Percentiles rank a stretch among this genome's conserved stretches.
These are phyloP conservation scores for Drosophila pallidifrons DNA, from an alignment of 1,140 invertebrate species.

Conservation along the genomic window DNA sequence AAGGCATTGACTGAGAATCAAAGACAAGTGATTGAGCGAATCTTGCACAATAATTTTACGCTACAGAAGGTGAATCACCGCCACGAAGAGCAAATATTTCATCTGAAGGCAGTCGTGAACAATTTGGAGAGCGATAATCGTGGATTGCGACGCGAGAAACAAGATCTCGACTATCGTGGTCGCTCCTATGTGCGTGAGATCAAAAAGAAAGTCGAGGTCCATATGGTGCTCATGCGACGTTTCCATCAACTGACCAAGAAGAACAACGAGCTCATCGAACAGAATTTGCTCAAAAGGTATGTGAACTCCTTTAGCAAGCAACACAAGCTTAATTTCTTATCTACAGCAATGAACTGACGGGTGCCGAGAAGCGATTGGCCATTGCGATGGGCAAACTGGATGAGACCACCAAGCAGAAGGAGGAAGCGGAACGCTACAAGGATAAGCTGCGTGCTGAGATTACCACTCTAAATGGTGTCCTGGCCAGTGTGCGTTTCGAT, in stretches of 20 bases:
- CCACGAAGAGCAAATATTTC: conserved; percentile 17
- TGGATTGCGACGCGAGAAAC: not conserved
- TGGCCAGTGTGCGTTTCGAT: conserved; percentile 36
- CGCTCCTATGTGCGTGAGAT: not conserved
- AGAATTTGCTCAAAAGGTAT: conserved; percentile 14
- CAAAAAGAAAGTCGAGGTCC: conserved; percentile 45
- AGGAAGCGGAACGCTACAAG: conserved; percentile 6
- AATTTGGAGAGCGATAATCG: not conserved
- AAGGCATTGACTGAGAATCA: not conserved
- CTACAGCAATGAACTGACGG: conserved; percentile 38
- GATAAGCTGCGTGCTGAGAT: conserved; percentile 44
- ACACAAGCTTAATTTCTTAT: too few species aligned
- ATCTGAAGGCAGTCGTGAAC: not conserved
- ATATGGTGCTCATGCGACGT: conserved; percentile 35
- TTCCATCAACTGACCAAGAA: conserved; percentile 52
- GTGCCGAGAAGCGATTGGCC: conserved; percentile 29
- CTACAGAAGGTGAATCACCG: not conserved
- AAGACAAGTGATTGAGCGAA: conserved; percentile 12
- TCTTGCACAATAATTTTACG: conserved; percentile 17
- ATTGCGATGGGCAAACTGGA: conserved; percentile 12
- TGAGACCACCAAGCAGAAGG: conserved; percentile 28
- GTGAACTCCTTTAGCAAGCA: not conserved
- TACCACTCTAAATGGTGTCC: conserved; percentile 16
- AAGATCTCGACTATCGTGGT: not conserved
- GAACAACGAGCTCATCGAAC: conserved; percentile 33